phyloP scores from a whole-genome alignment of 2,888 invertebrate species.

The Leucoma salicis region DNA sequence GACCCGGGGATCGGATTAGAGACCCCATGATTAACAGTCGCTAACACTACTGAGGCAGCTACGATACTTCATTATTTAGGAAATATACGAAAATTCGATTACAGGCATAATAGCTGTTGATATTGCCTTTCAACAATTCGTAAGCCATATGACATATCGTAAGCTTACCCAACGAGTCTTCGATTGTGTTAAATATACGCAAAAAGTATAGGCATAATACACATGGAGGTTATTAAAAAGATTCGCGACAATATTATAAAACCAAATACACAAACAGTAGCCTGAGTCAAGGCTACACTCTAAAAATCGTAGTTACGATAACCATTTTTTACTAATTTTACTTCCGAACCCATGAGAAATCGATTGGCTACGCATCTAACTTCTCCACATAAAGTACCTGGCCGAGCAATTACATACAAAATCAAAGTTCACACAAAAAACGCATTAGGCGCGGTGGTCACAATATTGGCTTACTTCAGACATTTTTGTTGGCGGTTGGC shows the following conservation, averaged over 20 bases:
- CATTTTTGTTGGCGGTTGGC: conserved; percentile 21
- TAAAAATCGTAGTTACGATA: conserved; percentile 9
- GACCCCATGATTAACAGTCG: too few relatives aligned
- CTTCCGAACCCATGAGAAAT: conserved; percentile 16
- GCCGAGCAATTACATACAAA: conserved; percentile 18
- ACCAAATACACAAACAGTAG: neutral
- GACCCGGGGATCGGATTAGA: too few relatives aligned
- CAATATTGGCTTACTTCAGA: conserved; percentile 30
- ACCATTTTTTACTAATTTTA: conserved; percentile 5
- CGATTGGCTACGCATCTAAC: conserved; percentile 28
- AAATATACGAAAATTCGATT: too few relatives aligned
- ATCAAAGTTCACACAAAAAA: conserved; percentile 31
- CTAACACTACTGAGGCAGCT: too few relatives aligned
- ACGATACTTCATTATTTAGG: too few relatives aligned
- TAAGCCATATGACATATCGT: too few relatives aligned
- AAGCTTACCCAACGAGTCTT: too few relatives aligned
- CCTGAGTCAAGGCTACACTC: conserved; percentile 13
- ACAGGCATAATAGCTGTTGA: too few relatives aligned
- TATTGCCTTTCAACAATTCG: too few relatives aligned
- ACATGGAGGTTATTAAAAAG: neutral
- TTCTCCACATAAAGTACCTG: conserved; percentile 23
- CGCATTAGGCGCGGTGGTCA: conserved; percentile 31
- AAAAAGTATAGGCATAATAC: conserved; percentile 1
- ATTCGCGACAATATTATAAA: neutral
- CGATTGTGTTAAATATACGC: neutral